Percentiles rank a stretch among this genome's conserved stretches.
Evolutionary conservation across 2,797 vertebrate species (phyloP).

Genomic region (Neopelma chrysocephalum): DNA sequence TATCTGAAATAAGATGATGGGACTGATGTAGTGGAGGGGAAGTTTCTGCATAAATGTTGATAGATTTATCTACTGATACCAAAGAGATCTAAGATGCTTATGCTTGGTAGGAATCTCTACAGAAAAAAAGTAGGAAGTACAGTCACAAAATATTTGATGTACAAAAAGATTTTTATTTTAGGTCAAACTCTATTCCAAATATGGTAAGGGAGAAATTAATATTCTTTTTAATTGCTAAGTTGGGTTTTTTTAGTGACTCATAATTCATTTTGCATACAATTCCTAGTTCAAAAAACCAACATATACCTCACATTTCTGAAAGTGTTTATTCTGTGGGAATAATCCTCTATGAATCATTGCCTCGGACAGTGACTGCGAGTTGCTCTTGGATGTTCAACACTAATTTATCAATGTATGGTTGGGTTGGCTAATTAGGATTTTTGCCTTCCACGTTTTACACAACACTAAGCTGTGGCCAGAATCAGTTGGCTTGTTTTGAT

Average conservation of each 20-base stretch:
- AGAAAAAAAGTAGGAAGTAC: neutral
- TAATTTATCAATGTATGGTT: slow-evolving; percentile 69
- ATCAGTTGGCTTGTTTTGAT: slow-evolving; percentile 34
- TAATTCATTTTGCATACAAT: slow-evolving; percentile 48
- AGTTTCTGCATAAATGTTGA: neutral
- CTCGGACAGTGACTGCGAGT: slow-evolving; percentile 27
- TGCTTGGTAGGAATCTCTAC: neutral
- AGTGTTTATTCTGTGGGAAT: neutral
- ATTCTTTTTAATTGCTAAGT: neutral
- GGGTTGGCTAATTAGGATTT: slow-evolving; percentile 59
- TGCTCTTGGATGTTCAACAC: slow-evolving; percentile 53
- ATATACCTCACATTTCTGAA: neutral
- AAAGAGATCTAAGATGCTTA: neutral
- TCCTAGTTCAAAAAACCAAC: neutral
- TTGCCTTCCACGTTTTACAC: slow-evolving; percentile 47
- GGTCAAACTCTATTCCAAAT: neutral
- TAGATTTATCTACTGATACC: neutral
- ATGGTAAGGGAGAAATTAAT: neutral
- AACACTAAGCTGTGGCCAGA: slow-evolving; percentile 49
- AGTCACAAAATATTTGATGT: neutral
- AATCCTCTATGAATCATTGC: slow-evolving; percentile 36
- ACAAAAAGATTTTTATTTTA: neutral
- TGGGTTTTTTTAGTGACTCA: neutral
- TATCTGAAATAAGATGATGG: slow-evolving; percentile 3
- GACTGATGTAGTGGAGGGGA: neutral